Percentiles rank a stretch among this genome's conserved stretches.
Evolutionary conservation across 2,888 invertebrate genomes (phyloP).

Genomic region (Epirrhoe alternata): DNA sequence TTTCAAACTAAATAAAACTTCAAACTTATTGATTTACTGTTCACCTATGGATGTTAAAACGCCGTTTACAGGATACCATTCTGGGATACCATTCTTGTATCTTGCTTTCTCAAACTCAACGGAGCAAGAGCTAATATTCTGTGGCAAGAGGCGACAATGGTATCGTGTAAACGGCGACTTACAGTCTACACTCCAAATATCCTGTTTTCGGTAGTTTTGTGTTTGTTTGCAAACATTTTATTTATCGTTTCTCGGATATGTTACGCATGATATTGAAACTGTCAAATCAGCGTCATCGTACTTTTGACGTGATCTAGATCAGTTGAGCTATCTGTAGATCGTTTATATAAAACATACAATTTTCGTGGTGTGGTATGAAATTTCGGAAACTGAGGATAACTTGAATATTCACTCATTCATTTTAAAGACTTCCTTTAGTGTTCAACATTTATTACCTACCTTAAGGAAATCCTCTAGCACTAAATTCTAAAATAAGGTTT

Average conservation of each 20-base stretch:
- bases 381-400: too few relatives aligned
- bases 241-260: neutral
- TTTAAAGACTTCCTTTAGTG: too few relatives aligned
- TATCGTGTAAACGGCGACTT: conserved; percentile 13
- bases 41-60: conserved; percentile 40
- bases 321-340: too few relatives aligned
- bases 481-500: conserved; percentile 11
- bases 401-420: too few relatives aligned
- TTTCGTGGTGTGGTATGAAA: too few relatives aligned
- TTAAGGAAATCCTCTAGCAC: conserved; percentile 3
- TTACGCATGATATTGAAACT: neutral
- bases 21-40: neutral
- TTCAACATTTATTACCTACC: neutral
- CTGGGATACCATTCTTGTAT: too few relatives aligned
- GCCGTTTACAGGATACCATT: too few relatives aligned
- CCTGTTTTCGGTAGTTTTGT: conserved; percentile 54
- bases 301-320: neutral
- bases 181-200: conserved; percentile 48
- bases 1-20: neutral
- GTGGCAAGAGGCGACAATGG: too few relatives aligned
- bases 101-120: too few relatives aligned
- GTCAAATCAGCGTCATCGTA: neutral
- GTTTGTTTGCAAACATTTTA: conserved; percentile 32
- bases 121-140: too few relatives aligned
- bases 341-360: too few relatives aligned